Evolutionary conservation across 2,888 invertebrate species (phyloP).

Genomic region (Parasteatoda lunata): DNA sequence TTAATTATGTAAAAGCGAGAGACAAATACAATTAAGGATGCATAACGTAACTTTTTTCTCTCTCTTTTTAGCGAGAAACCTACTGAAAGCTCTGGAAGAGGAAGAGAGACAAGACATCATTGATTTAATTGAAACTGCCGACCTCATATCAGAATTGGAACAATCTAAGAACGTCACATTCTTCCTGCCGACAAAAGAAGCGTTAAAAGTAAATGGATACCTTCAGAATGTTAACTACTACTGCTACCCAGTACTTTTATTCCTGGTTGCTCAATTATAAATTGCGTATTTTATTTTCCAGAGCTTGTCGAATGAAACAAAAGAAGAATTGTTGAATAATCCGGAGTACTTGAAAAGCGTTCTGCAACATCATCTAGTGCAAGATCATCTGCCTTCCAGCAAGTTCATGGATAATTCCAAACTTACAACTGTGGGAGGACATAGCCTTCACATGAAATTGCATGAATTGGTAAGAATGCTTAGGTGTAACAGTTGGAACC

Average conservation of each 20-base stretch:
- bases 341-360: constrained; percentile 28
- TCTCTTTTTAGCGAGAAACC: constrained; percentile 34
- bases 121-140: constrained; percentile 75
- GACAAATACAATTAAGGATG: neutral
- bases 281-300: neutral
- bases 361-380: constrained; percentile 41
- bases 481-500: too few relatives aligned
- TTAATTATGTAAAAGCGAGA: too few relatives aligned
- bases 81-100: constrained; percentile 76
- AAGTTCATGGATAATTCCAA: constrained; percentile 73
- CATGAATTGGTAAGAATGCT: constrained; percentile 47
- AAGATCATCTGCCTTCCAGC: constrained; percentile 19
- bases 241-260: neutral
- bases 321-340: constrained; percentile 22
- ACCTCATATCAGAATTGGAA: constrained; percentile 74
- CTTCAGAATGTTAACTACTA: neutral
- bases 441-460: constrained; percentile 36
- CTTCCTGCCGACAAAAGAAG: constrained; percentile 77
- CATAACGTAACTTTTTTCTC: neutral
- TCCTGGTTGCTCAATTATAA: neutral
- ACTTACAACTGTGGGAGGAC: constrained; percentile 31
- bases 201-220: constrained; percentile 72
- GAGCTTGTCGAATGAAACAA: constrained; percentile 53
- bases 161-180: constrained; percentile 76
- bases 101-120: constrained; percentile 80